Percentiles rank a stretch among this genome's conserved stretches.
Conservation (phyloP, 2,797 vertebrate genomes). For the Chelidonichthys spinosus region DNA sequence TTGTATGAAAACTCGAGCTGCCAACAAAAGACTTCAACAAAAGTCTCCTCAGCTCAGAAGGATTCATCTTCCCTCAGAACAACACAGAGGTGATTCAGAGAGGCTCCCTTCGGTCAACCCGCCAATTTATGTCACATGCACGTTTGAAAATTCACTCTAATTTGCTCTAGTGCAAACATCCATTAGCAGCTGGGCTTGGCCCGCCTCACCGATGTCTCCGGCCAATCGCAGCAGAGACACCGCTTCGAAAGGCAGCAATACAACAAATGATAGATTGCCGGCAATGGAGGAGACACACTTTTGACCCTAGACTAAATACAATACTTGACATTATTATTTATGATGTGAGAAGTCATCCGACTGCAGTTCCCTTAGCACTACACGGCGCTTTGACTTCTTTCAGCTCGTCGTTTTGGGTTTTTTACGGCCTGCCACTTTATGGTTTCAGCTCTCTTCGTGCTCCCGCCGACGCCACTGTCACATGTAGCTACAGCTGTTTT, state of each 20-base stretch:
- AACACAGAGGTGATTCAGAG: background rate
- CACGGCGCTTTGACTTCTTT: background rate
- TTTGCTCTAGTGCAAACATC: slow-evolving; percentile 38
- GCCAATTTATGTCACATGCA: slow-evolving; percentile 34
- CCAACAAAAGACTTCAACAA: background rate
- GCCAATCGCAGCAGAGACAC: background rate
- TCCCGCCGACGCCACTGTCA: background rate
- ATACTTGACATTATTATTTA: background rate
- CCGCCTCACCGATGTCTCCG: slow-evolving; percentile 3
- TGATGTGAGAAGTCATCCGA: background rate
- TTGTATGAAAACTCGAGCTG: background rate
- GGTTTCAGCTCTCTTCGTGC: background rate
- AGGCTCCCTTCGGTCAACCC: slow-evolving; percentile 1
- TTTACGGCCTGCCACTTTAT: background rate
- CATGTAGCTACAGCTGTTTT: background rate
- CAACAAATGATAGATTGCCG: slow-evolving; percentile 1
- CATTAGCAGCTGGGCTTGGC: slow-evolving; percentile 29
- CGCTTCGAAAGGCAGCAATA: slow-evolving; percentile 7
- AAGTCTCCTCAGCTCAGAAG: slow-evolving; percentile 11
- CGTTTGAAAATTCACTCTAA: slow-evolving; percentile 41
- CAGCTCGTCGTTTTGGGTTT: background rate
- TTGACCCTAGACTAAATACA: background rate
- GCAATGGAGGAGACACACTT: background rate
- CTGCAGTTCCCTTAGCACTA: background rate
- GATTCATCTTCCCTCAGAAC: slow-evolving; percentile 31